These are phyloP conservation scores for Pseudomyrmex sp. DNA, from an alignment of 1,140 invertebrate species.

Conservation along the genomic window DNA sequence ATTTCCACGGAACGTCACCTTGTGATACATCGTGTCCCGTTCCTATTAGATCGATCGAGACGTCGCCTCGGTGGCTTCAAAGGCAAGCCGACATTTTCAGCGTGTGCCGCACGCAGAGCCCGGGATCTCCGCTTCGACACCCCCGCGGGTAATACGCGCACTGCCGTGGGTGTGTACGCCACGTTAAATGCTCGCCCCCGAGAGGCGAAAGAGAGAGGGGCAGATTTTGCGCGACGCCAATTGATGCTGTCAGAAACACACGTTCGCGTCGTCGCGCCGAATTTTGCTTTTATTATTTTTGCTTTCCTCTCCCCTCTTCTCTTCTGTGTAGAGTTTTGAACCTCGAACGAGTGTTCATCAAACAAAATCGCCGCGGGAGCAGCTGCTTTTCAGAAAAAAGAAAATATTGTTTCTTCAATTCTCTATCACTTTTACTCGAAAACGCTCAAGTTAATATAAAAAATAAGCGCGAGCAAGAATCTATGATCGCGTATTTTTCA, in stretches of 20 bases:
- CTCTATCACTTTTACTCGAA: neutral
- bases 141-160: neutral
- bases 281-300: conserved; percentile 57
- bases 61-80: conserved; percentile 39
- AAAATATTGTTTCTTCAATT: neutral
- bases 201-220: conserved; percentile 33
- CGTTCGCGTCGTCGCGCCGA: conserved; percentile 40
- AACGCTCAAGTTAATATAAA: neutral
- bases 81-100: conserved; percentile 47
- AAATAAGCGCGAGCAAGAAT: neutral
- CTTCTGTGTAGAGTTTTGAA: conserved; percentile 8
- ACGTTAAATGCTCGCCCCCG: conserved; percentile 46
- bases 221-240: conserved; percentile 51
- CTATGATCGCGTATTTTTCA: neutral
- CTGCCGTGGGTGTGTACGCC: neutral
- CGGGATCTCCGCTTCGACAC: neutral
- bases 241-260: conserved; percentile 57
- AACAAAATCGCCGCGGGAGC: conserved; percentile 26
- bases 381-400: neutral
- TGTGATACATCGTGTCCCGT: conserved; percentile 52
- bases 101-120: neutral
- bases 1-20: conserved; percentile 52
- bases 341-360: conserved; percentile 19
- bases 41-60: conserved; percentile 55
- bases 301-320: neutral